Base-by-base conservation (phyloP, 1,140 invertebrate species). In the Drosophila setifemur region DNA sequence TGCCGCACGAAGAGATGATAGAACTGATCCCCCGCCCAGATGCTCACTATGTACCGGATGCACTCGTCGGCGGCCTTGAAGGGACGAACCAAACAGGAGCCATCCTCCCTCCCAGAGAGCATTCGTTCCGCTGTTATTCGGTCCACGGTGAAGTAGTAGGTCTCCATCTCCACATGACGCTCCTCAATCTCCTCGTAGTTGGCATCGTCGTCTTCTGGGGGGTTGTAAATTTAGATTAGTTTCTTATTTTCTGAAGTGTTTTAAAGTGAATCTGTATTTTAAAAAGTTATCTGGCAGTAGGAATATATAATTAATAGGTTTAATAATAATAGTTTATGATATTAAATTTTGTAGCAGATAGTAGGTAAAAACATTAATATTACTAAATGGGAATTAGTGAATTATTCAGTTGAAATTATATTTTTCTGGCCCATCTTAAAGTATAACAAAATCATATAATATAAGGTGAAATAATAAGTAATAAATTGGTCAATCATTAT, bases 21-120 rank as follows among this genome's bases (percentile, higher is more conserved):
- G 26, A 58, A 90, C 40, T 90, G 70, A 4, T 77, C 45, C n/a
- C 52, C 61, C 0, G 78, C 78, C 73, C 73, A 90, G 44, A 90
- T 77, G 50, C 81, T 90, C 2, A 90, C 85, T 3, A 90, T 85
- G 39, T 90, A 90, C 14, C 88, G 88, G 14, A 90, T 90, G 42
- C 57, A 77, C 12, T 73, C 43, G 49, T 90, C 88, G 28, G 64
- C 53, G 31, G 89, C 82, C 67, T 89, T 90, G 44, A 88, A 90
- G 4, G 88, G 88, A 4, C 88, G 86, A n/a, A 90, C 88, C 29
- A 90, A 26, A 14, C 88, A 90, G 26, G 88, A 68, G 21, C 88
- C 88, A 50, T 89, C 71, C 26, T 89, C 88, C 1, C 88, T 43
- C 4, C 58, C 63, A 1, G 33, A 43, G 0, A 90, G 47, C 68